phyloP scores from a whole-genome alignment of 1,140 invertebrate genomes.

The Pseudomyrmex gracilis region DNA sequence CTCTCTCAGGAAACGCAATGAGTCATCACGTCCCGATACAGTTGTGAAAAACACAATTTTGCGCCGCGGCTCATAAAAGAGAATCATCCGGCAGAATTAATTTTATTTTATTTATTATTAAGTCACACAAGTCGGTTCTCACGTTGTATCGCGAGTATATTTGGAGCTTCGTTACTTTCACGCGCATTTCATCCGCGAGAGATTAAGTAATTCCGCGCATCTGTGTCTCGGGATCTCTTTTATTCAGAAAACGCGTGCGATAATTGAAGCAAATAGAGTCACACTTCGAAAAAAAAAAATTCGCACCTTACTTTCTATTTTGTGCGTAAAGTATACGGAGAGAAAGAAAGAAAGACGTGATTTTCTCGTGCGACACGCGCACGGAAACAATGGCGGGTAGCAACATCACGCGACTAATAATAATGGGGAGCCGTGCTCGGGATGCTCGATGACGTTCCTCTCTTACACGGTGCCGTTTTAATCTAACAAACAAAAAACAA shows the following conservation, averaged over 20 bases:
- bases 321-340: neutral
- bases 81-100: too few species aligned
- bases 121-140: neutral
- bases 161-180: slow-evolving; percentile 37
- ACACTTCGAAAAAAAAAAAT: neutral
- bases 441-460: slow-evolving; percentile 24
- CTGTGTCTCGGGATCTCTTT: neutral
- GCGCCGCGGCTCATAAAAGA: too few species aligned
- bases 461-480: slow-evolving; percentile 20
- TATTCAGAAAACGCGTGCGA: neutral
- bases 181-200: slow-evolving; percentile 16
- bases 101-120: too few species aligned
- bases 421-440: neutral
- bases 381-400: neutral
- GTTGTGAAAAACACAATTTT: too few species aligned
- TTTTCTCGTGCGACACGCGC: neutral
- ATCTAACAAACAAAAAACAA: slow-evolving; percentile 49
- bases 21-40: too few species aligned
- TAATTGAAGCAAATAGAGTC: slow-evolving; percentile 20
- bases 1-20: too few species aligned
- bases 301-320: slow-evolving; percentile 15
- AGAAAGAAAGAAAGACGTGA: neutral
- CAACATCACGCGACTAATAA: slow-evolving; percentile 47
- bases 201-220: slow-evolving; percentile 14
- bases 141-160: slow-evolving; percentile 42